Evolutionary conservation across 92 coral and sea anemone species (phyloP), one percentile per base, ranked within the genome.

Genomic region (Bergia puertoricense): DNA sequence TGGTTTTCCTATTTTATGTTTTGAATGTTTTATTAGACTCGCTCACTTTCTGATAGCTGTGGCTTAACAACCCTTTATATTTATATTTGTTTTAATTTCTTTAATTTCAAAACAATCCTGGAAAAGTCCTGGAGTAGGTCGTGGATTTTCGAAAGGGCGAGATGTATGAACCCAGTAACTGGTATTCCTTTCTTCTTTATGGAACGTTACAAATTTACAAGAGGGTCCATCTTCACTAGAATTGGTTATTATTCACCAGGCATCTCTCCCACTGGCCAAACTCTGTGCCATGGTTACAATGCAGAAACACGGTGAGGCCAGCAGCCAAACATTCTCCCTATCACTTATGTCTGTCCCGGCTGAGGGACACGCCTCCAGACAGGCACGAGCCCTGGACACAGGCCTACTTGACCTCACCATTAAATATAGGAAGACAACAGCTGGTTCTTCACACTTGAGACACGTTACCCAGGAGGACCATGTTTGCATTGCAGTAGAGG

Each of bases 221-320:
- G n/a, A 9, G 16, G 44, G 15, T 37, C 75, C 75, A 7, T 10
- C 16, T 77, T 77, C 57, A 22, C 40, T 16, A 57, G 2, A 7
- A 82, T 42, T 67, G 72, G 38, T 82, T 18, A 6, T 43, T 42
- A 5, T 30, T 10, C 74, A 46, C 43, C 87, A 97, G 99, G 97
- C 94, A 18, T 89, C 89, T 86, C 93, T 97, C 8, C 98, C 99
- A 18, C 93, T 97, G 46, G 96, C 99, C 11, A 97, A 97, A 87
- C 93, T 97, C 36, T 95, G 98, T 90, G 99, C 98, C 85, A 94
- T 97, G 96, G 96, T 97, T 36, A 97, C 99, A 36, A 97, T 97
- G 99, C 97, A 97, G 82, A 95, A 83, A 86, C 96, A 92, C 30
- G 93, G 96, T 65, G 96, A 97, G 76, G 90, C 93, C 18, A 95